Evolutionary conservation across 2,888 invertebrate genomes (phyloP), one percentile per base, ranked within the genome.

Genomic region (Athalia cordata): DNA sequence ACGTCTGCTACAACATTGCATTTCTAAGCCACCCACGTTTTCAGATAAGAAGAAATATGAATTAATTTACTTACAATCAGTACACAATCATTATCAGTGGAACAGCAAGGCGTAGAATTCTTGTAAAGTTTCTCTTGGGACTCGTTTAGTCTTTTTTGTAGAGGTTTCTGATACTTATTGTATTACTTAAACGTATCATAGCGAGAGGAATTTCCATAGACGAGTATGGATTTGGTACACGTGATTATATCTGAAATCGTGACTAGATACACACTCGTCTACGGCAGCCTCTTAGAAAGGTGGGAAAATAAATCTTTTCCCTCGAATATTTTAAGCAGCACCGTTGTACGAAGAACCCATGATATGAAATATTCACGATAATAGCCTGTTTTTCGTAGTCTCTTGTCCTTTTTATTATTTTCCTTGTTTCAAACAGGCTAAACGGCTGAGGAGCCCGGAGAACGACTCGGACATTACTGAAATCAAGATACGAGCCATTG

Each of bases 181-280:
- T 29, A 29, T 29, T 29, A 29, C 29, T 29, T 29, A 2, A 2
- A 29, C 29, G 29, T 29, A 29, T 29, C 29, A 66, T 47, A 88
- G 90, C 91, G 91, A 91, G 91, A 92, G 92, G 92, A 92, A 92
- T 92, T 92, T 93, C 94, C 94, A 93, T 94, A 93, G 95, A 93
- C 94, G 95, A 94, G 94, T 95, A 93, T 93, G 94, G 93, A 93
- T 95, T 95, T 95, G 93, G 94, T 94, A 92, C 93, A 93, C 94
- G 94, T 93, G 88, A 84, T 83, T 84, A 62, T 77, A 75, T 81
- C 84, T 79, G 81, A 86, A 85, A 88, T 91, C 94, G 94, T 95
- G 95, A 95, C 95, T 95, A 95, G 95, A 95, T 95, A 95, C 95
- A 95, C 95, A 95, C 95, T 95, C 95, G 95, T 95, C 95, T 95